Evolutionary conservation across 2,797 vertebrate genomes (phyloP).

Genomic region (Oreochromis mossambicus): DNA sequence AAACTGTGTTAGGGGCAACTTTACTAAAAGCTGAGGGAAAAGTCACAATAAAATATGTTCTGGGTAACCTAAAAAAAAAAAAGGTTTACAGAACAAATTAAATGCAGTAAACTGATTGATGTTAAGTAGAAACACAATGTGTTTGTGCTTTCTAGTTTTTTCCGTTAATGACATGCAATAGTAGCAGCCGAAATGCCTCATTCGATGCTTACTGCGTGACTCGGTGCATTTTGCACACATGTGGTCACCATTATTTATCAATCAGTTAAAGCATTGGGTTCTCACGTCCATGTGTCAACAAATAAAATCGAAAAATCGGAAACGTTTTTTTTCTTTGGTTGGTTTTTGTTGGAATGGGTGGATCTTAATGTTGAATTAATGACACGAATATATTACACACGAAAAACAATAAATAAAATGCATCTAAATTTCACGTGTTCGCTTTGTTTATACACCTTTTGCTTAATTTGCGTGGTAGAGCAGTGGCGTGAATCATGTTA

Average conservation of each 20-base stretch:
- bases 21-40: background rate
- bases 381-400: background rate
- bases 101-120: background rate
- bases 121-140: background rate
- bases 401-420: background rate
- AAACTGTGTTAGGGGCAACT: background rate
- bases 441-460: background rate
- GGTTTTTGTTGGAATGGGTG: background rate
- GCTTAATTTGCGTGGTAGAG: background rate
- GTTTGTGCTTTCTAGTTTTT: background rate
- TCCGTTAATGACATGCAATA: background rate
- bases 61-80: background rate
- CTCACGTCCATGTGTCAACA: background rate
- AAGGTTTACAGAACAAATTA: background rate
- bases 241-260: background rate
- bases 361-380: background rate
- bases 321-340: background rate
- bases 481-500: background rate
- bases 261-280: background rate
- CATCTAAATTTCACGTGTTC: fast-evolving
- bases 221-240: background rate
- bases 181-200: background rate
- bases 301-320: background rate
- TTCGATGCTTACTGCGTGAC: background rate
- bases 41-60: background rate